Evolutionary conservation across 2,888 invertebrate genomes (phyloP).

Genomic region (Pyrgus malvae): DNA sequence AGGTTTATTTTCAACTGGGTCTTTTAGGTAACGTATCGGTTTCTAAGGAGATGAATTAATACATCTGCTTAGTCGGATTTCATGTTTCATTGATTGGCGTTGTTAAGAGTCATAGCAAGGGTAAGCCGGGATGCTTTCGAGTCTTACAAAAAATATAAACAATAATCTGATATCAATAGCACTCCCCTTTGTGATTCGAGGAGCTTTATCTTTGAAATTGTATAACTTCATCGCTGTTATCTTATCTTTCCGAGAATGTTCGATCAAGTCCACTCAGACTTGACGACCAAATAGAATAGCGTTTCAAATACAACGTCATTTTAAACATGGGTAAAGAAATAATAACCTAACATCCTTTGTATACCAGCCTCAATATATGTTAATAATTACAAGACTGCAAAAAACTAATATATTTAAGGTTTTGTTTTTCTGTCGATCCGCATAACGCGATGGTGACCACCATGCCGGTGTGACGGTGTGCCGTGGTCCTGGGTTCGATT

Average conservation of each 20-base stretch:
- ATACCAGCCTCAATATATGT: too few relatives aligned
- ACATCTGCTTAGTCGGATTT: constrained; percentile 74
- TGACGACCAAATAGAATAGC: background rate
- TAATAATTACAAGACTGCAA: too few relatives aligned
- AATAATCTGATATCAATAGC: constrained; percentile 58
- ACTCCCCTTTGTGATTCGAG: background rate
- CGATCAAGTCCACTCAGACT: background rate
- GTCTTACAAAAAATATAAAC: constrained; percentile 56
- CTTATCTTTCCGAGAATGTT: background rate
- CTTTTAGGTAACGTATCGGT: constrained; percentile 30
- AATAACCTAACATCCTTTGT: too few relatives aligned
- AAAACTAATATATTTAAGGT: too few relatives aligned
- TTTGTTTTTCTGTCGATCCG: too few relatives aligned
- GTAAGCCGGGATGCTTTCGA: constrained; percentile 48
- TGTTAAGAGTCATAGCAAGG: constrained; percentile 62
- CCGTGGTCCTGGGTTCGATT: too few relatives aligned
- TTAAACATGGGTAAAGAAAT: too few relatives aligned
- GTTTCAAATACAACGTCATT: background rate
- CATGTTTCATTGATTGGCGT: constrained; percentile 77
- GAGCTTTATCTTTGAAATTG: constrained; percentile 1
- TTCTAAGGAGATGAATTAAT: constrained; percentile 51
- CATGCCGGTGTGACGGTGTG: too few relatives aligned
- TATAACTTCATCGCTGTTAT: background rate
- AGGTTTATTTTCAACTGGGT: constrained; percentile 32
- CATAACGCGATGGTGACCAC: too few relatives aligned